phyloP scores from a whole-genome alignment of 2,113 vertebrate genomes.

The Ciconia maguari region DNA sequence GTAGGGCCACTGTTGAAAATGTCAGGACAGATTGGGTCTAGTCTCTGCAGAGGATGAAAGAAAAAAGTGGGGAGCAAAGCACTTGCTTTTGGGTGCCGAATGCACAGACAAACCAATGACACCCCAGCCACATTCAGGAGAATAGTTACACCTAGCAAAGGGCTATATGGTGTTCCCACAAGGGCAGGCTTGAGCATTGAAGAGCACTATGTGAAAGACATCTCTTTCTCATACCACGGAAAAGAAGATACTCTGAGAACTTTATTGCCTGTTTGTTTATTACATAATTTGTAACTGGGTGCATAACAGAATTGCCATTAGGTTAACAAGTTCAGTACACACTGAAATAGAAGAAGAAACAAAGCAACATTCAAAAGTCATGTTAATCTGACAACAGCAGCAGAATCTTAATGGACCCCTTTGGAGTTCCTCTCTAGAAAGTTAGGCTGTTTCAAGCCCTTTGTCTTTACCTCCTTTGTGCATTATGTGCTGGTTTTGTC shows the following conservation, averaged over 20 bases:
- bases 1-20: not conserved
- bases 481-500: not conserved
- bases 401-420: not conserved
- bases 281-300: not conserved
- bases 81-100: fast-evolving
- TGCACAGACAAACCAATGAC: not conserved
- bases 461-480: not conserved
- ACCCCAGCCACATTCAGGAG: not conserved
- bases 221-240: not conserved
- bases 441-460: not conserved
- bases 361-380: not conserved
- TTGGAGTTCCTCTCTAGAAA: not conserved
- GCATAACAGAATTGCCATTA: not conserved
- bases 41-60: not conserved
- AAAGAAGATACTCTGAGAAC: not conserved
- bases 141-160: not conserved
- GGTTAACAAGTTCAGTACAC: not conserved
- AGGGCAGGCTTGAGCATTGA: not conserved
- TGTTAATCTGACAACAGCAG: not conserved
- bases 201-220: not conserved
- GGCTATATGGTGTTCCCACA: not conserved
- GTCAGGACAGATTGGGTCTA: not conserved
- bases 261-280: not conserved
- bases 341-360: not conserved
- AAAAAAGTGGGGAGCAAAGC: not conserved